A percentile compares a stretch with the other conserved stretches of the same genome.
phyloP scores from a whole-genome alignment of 2,113 vertebrate species.

The Oenanthe oenanthe region DNA sequence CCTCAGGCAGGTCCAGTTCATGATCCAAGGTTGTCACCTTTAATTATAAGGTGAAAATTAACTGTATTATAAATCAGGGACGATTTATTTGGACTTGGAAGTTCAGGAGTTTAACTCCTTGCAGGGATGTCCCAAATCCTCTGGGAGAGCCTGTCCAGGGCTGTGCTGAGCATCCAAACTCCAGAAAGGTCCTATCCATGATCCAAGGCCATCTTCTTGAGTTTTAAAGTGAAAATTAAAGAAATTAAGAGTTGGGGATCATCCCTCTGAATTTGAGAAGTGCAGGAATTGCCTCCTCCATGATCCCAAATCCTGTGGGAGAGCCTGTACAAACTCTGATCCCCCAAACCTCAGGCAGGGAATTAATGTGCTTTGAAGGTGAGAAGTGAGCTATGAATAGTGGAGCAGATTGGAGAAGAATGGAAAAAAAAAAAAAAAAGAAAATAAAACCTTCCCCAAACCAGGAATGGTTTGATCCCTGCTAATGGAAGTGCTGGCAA shows the following conservation, averaged over 20 bases:
- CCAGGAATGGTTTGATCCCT: neutral
- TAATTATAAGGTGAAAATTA: no score
- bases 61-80: no score
- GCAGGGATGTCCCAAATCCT: neutral
- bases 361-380: slow-evolving; percentile 43
- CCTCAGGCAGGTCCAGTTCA: no score
- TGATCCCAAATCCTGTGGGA: neutral
- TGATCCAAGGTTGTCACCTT: neutral
- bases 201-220: neutral
- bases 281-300: neutral
- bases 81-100: neutral
- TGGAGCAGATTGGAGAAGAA: neutral
- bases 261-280: neutral
- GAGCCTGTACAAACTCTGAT: neutral
- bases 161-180: neutral
- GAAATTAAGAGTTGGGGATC: fast-evolving
- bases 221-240: neutral
- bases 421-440: neutral
- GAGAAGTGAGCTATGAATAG: neutral
- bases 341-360: neutral
- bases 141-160: neutral
- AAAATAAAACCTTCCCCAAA: neutral
- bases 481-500: slow-evolving; percentile 9
- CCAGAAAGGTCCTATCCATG: no score
- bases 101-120: neutral